A percentile compares a stretch with the other conserved stretches of the same genome.
These are phyloP conservation scores for Gallinago nigripennis DNA, from an alignment of 2,797 vertebrate species.

Conservation along the genomic window DNA sequence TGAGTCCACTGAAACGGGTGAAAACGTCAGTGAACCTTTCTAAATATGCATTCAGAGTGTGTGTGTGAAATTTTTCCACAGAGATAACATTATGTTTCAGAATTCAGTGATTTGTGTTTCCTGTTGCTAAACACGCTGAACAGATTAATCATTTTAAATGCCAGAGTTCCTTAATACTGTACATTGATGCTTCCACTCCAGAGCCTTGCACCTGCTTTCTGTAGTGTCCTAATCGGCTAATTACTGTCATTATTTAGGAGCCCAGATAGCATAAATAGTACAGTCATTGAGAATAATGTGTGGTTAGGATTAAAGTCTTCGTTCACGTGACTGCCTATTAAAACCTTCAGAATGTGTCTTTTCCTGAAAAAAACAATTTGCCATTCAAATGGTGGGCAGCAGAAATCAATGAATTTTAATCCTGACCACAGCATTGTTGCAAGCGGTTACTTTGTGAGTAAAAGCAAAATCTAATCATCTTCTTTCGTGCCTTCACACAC, in stretches of 20 bases:
- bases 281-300: constrained; percentile 26
- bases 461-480: constrained; percentile 67
- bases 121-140: constrained; percentile 27
- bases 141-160: constrained; percentile 50
- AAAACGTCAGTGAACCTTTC: constrained; percentile 35
- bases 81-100: constrained; percentile 34
- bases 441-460: constrained; percentile 44
- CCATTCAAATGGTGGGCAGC: constrained; percentile 23
- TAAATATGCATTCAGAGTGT: background rate
- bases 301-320: constrained; percentile 27
- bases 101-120: constrained; percentile 36
- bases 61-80: background rate
- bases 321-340: background rate
- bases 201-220: constrained; percentile 56
- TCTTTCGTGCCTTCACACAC: constrained; percentile 73
- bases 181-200: constrained; percentile 34
- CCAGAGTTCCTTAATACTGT: constrained; percentile 26
- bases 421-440: constrained; percentile 7
- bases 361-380: background rate
- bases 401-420: constrained; percentile 27
- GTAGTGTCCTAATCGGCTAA: constrained; percentile 47
- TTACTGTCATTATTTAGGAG: constrained; percentile 64
- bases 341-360: constrained; percentile 15
- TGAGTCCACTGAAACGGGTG: constrained; percentile 72
- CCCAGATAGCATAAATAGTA: constrained; percentile 43